Evolutionary conservation across 2,797 vertebrate genomes (phyloP).

Genomic region (Coregonus suidteri): DNA sequence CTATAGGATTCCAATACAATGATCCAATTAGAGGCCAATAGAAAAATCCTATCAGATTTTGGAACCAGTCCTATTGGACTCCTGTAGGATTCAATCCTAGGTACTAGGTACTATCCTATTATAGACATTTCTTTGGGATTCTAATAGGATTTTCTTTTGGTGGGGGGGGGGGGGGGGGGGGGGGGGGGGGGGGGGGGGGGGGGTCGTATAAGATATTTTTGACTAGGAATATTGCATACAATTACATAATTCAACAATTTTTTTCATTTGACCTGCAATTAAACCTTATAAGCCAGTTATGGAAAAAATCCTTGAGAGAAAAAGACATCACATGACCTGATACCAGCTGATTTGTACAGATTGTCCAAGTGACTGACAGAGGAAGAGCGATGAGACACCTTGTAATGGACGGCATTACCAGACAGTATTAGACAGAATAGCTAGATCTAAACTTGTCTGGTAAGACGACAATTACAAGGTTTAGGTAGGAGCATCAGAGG

Average conservation of each 20-base stretch:
- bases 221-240: no score
- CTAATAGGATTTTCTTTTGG: no score
- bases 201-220: no score
- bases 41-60: no score
- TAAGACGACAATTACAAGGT: constrained; percentile 84
- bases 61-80: no score
- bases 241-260: background rate
- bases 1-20: no score
- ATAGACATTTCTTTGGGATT: no score
- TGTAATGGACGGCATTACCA: constrained; percentile 86
- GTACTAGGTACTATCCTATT: no score
- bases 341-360: background rate
- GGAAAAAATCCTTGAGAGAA: background rate
- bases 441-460: constrained; percentile 87
- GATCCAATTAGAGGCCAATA: no score
- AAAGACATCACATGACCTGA: background rate
- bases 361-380: background rate
- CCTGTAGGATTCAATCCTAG: no score
- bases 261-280: background rate
- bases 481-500: constrained; percentile 14
- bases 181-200: no score
- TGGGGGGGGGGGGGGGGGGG: no score
- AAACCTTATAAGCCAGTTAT: background rate
- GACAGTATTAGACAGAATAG: constrained; percentile 88
- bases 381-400: constrained; percentile 33